These are phyloP conservation scores for Rhagophthalmus giganteus DNA, from an alignment of 2,888 invertebrate genomes.

Conservation along the genomic window DNA sequence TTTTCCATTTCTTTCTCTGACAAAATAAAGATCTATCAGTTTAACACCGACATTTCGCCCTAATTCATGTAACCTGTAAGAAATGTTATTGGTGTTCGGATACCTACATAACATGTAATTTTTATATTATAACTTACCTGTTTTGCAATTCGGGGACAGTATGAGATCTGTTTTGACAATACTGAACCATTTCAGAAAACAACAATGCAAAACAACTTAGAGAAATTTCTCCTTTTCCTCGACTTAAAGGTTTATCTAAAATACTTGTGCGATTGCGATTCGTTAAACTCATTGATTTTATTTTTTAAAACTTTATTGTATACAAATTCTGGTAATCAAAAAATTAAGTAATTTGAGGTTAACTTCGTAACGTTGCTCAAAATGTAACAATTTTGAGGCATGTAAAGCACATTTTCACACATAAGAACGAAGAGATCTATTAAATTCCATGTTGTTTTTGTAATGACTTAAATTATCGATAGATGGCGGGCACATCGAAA, in stretches of 20 bases:
- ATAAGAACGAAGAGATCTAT: too few species aligned
- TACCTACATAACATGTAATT: background rate
- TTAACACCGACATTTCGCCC: slow-evolving; percentile 95
- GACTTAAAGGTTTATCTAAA: slow-evolving; percentile 87
- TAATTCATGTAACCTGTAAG: slow-evolving; percentile 82
- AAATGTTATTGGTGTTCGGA: too few species aligned
- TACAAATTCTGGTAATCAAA: too few species aligned
- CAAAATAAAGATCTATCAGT: slow-evolving; percentile 89
- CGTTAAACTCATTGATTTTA: slow-evolving; percentile 49
- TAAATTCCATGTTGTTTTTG: too few species aligned
- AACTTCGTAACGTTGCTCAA: too few species aligned
- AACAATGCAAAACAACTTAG: slow-evolving; percentile 90
- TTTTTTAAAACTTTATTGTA: background rate
- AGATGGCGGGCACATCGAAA: too few species aligned
- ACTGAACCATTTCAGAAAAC: slow-evolving; percentile 98
- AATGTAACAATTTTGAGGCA: too few species aligned
- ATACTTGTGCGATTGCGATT: slow-evolving; percentile 74
- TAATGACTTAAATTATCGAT: too few species aligned
- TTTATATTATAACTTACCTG: slow-evolving; percentile 63
- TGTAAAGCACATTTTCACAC: too few species aligned
- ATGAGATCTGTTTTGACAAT: slow-evolving; percentile 94
- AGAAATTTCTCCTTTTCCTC: slow-evolving; percentile 91
- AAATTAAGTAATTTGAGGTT: too few species aligned
- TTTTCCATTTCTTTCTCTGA: slow-evolving; percentile 91
- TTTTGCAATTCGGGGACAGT: slow-evolving; percentile 94